Evolutionary conservation across 1,140 invertebrate species (phyloP), one percentile per base, ranked within the genome.

Genomic region (Onthophagus taurus): DNA sequence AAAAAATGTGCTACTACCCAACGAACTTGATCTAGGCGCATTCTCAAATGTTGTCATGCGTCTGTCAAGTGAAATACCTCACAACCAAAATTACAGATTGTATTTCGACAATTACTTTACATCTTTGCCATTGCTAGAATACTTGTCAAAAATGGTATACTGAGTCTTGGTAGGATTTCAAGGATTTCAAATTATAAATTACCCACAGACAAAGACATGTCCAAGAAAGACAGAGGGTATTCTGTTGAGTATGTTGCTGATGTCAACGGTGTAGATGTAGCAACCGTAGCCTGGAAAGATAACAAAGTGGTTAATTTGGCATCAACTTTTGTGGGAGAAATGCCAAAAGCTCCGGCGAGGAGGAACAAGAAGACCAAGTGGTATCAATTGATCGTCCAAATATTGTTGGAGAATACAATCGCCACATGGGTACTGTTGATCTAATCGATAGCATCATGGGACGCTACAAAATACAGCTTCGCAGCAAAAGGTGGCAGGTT

Each of bases 401-500:
- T 33, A 16, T 8, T 33, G 13, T 33, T 4, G 31, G 2, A 14
- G 31, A 33, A 33, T 33, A 33, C 14, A 33, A 8, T 33, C 31
- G 31, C 8, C 31, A 2, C 2, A 33, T 33, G 2, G 2, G 31
- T 33, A 46, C 47, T n/a, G 52, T 54, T 5, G 64, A 69, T 47
- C 49, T 67, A 35, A 53, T 65, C 44, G 66, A 70, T 49, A 61
- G 57, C 41, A 53, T 69, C 19, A 64, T 70, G 44, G 61, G 60
- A 8, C 2, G 17, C 8, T 16, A 33, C 7, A 33, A 33, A 13
- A 33, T 33, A 1, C 13, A 33, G 6, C 31, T 33, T 12, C 31
- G 2, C 13, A 33, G 8, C 31, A 33, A 33, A 7, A 3, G 24
- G 13, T 33, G 31, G 2, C 17, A 33, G 12, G 12, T 33, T 33